These are phyloP conservation scores for Oryzias javanicus DNA, from an alignment of 2,113 vertebrate species.

Conservation along the genomic window DNA sequence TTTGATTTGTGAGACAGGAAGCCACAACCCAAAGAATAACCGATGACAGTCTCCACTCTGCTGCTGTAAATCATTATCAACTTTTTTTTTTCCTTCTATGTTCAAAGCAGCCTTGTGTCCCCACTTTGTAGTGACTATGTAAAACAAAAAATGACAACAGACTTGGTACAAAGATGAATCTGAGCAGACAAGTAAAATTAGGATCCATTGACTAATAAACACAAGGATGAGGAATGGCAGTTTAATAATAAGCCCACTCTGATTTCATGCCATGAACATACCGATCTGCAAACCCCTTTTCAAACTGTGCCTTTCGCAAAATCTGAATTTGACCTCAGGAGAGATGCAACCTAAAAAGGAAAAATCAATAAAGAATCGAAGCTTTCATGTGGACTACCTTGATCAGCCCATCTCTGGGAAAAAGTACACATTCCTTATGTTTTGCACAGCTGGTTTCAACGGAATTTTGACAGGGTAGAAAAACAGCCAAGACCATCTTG, in stretches of 20 bases:
- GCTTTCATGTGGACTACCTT: conserved; percentile 49
- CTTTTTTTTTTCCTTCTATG: conserved; percentile 40
- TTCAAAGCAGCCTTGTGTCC: conserved; percentile 61
- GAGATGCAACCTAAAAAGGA: conserved; percentile 40
- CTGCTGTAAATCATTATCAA: conserved; percentile 62
- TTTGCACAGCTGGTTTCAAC: conserved; percentile 37
- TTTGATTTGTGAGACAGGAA: conserved; percentile 66
- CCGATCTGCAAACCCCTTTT: conserved; percentile 50
- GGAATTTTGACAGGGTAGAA: conserved; percentile 31
- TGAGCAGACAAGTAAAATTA: conserved; percentile 58
- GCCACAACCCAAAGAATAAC: conserved; percentile 56
- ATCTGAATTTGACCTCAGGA: conserved; percentile 33
- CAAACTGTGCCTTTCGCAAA: conserved; percentile 35
- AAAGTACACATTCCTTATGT: conserved; percentile 40
- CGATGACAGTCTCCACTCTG: conserved; percentile 51
- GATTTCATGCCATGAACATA: conserved; percentile 29
- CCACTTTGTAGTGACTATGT: conserved; percentile 51
- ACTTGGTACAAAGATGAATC: conserved; percentile 42
- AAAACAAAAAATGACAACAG: conserved; percentile 16
- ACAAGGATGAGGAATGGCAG: conserved; percentile 54
- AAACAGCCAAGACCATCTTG: conserved; percentile 22
- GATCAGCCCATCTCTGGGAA: conserved; percentile 27
- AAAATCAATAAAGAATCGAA: conserved; percentile 58
- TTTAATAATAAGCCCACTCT: conserved; percentile 47
- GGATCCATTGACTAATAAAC: conserved; percentile 53